Conservation (phyloP, 2,113 vertebrate species). For the Eolophus roseicapilla region DNA sequence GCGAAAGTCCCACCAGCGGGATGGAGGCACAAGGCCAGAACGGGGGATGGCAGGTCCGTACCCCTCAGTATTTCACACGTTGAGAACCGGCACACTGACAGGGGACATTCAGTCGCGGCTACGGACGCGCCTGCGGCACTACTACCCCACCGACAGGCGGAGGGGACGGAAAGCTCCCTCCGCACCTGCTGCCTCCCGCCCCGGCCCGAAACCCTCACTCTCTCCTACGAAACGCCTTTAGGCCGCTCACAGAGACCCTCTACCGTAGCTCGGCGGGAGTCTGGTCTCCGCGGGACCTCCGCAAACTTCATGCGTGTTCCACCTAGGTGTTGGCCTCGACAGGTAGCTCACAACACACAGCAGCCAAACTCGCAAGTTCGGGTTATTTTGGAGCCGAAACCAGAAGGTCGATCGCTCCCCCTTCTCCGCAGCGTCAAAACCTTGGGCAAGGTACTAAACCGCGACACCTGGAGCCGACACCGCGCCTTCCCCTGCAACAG, state of each 20-base stretch:
- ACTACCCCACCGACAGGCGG: accelerated
- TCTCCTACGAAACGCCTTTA: not conserved
- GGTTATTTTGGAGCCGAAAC: not conserved
- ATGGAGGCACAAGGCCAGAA: not conserved
- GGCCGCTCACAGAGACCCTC: not conserved
- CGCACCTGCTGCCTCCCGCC: too few relatives aligned
- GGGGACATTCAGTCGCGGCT: not conserved
- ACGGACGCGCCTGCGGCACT: accelerated
- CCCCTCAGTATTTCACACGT: accelerated
- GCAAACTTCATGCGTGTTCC: not conserved
- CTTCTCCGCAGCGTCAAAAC: not conserved
- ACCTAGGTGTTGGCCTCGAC: not conserved
- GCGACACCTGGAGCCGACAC: not conserved
- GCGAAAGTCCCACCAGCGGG: not conserved
- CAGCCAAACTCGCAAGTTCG: not conserved
- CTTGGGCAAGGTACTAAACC: not conserved
- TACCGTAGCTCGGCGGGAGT: not conserved
- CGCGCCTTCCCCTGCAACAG: not conserved
- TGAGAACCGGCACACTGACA: not conserved
- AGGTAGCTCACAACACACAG: not conserved
- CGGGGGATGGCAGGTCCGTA: not conserved
- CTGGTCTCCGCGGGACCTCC: not conserved
- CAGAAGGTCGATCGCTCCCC: not conserved
- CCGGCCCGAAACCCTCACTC: not conserved
- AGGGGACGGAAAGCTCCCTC: too few relatives aligned